Conservation (phyloP, 1,140 invertebrate genomes). For the Gryllus bimaculatus region DNA sequence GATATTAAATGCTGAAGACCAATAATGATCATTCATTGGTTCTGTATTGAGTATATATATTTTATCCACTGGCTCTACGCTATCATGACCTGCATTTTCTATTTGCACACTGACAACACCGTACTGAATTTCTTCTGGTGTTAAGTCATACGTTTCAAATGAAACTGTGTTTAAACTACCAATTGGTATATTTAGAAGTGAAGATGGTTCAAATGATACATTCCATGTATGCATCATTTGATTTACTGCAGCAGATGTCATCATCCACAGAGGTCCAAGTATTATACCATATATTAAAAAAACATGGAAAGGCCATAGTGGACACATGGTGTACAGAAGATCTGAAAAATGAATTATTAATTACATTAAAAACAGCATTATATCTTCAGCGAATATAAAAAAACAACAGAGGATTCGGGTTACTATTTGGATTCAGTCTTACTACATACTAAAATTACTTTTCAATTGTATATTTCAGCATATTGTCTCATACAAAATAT, state of each 20-base stretch:
- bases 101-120: conserved; percentile 23
- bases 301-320: conserved; percentile 13
- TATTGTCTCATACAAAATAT: background rate
- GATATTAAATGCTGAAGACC: conserved; percentile 39
- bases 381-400: background rate
- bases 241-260: background rate
- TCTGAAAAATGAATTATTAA: background rate
- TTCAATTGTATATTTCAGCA: background rate
- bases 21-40: conserved; percentile 31
- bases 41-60: conserved; percentile 28
- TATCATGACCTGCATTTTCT: conserved; percentile 25
- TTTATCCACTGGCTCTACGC: conserved; percentile 15
- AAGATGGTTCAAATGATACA: conserved; percentile 29
- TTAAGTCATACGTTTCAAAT: conserved; percentile 11
- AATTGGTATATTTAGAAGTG: conserved; percentile 25
- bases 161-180: conserved; percentile 23
- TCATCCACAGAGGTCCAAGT: background rate
- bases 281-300: conserved; percentile 10
- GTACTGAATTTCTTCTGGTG: background rate
- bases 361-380: background rate
- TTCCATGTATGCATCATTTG: conserved; percentile 23
- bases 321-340: conserved; percentile 8
- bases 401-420: background rate
- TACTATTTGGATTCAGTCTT: background rate
- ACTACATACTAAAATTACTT: no score